Percentiles rank a stretch among this genome's conserved stretches.
Conservation (phyloP, 2,113 vertebrate genomes). For the Pomatostomus ruficeps region DNA sequence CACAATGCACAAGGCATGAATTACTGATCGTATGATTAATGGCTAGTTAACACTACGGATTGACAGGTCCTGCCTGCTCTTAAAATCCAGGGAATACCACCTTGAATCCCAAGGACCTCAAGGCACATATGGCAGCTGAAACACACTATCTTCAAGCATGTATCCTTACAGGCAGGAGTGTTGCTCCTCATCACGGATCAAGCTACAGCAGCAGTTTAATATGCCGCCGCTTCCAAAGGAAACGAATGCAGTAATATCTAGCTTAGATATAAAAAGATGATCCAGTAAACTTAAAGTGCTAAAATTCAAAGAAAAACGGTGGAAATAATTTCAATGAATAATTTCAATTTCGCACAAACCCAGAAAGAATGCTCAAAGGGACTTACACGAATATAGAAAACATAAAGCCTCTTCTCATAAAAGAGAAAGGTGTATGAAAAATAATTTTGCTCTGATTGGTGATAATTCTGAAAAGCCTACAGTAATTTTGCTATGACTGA, state of each 20-base stretch:
- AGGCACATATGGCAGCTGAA: not conserved
- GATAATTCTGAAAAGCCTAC: not conserved
- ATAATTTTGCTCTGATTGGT: not conserved
- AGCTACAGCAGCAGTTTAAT: not conserved
- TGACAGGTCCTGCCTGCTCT: not conserved
- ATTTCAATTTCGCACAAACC: constrained; percentile 5
- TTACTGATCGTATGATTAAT: not conserved
- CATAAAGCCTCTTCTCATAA: not conserved
- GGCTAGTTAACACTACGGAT: not conserved
- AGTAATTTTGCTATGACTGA: not conserved
- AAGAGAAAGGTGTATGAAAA: not conserved
- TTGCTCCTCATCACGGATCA: not conserved
- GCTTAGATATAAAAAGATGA: not conserved
- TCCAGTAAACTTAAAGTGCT: not conserved
- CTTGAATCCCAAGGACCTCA: not conserved
- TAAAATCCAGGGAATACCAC: not conserved
- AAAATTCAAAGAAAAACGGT: not conserved
- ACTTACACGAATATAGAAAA: not conserved
- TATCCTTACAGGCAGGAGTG: not conserved
- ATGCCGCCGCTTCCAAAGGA: not conserved
- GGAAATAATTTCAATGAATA: not conserved
- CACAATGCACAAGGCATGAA: not conserved
- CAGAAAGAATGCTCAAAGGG: not conserved
- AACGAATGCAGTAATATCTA: not conserved
- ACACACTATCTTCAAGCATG: not conserved